Evolutionary conservation across 2,888 invertebrate species (phyloP), one percentile per base, ranked within the genome.

Genomic region (Busseola fusca): DNA sequence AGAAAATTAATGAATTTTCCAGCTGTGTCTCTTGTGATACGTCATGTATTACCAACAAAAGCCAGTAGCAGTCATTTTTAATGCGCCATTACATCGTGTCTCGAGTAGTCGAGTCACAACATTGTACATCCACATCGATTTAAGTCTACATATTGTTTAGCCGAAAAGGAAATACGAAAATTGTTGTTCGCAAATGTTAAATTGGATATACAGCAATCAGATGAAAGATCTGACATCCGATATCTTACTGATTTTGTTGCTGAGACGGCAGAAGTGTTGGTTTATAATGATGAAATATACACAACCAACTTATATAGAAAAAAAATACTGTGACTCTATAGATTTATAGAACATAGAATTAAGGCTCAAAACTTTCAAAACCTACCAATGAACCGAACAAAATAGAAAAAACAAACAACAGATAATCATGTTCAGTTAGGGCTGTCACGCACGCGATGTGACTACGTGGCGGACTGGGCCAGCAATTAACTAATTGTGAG

Each of bases 401-500:
- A 65, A 54, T 45, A 69, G 54, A 66, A 74, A 72, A 74, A 76
- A 74, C 62, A 72, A 74, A 73, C 68, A 66, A 58, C 27, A 70
- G 65, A 74, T 76, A 76, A 81, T 73, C 45, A 60, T 72, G 69
- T 78, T 69, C 65, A 78, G 76, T 71, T 63, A 66, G 78, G 63
- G 69, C 64, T 65, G 80, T 74, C 78, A 79, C 80, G 76, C 81
- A 76, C 77, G 72, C 74, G 64, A 63, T n/a, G 57, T 52, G 72
- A 18, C 63, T 45, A 21, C 34, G 64, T 40, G 45, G 70, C 42
- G 57, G 60, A 63, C 67, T 34, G 59, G 66, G 65, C 57, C 71
- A 40, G 81, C 87, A 88, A 89, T 90, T 84, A 89, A 86, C 88
- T 90, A 89, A 90, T 90, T 89, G 90, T 87, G 84, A 80, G 85